Conservation (phyloP, 2,113 vertebrate species). For the Phyllostomus discolor region DNA sequence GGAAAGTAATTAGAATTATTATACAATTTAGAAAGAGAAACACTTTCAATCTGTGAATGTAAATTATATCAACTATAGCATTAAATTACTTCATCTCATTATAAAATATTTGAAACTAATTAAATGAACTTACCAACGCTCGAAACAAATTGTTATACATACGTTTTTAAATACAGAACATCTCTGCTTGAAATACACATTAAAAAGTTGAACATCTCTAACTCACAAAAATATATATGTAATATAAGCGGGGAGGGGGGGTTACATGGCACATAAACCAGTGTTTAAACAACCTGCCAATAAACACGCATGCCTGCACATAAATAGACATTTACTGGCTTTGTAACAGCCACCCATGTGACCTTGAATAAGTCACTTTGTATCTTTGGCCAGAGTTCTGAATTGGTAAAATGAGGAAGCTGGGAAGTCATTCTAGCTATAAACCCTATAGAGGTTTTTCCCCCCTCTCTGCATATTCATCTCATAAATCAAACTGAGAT, state of each 20-base stretch:
- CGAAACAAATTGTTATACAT: neutral
- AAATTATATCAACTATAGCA: neutral
- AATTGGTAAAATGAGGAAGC: neutral
- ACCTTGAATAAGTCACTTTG: neutral
- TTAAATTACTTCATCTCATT: slow-evolving; percentile 10
- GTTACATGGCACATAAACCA: neutral
- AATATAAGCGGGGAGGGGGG: neutral
- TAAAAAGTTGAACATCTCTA: neutral
- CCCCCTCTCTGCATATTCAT: neutral
- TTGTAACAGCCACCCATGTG: neutral
- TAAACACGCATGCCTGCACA: neutral
- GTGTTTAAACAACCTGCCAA: neutral
- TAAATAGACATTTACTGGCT: neutral
- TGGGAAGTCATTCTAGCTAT: neutral
- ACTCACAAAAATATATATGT: neutral
- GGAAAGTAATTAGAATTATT: slow-evolving; percentile 3
- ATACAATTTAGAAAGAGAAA: neutral
- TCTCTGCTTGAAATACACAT: slow-evolving; percentile 7
- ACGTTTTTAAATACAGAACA: neutral
- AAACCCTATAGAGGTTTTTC: neutral
- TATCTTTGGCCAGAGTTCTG: slow-evolving; percentile 14
- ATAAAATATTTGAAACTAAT: slow-evolving; percentile 3
- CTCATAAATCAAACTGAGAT: neutral
- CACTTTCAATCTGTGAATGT: neutral
- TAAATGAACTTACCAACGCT: neutral